Evolutionary conservation across 2,113 vertebrate species (phyloP).

Genomic region (Atherinomorus stipes): DNA sequence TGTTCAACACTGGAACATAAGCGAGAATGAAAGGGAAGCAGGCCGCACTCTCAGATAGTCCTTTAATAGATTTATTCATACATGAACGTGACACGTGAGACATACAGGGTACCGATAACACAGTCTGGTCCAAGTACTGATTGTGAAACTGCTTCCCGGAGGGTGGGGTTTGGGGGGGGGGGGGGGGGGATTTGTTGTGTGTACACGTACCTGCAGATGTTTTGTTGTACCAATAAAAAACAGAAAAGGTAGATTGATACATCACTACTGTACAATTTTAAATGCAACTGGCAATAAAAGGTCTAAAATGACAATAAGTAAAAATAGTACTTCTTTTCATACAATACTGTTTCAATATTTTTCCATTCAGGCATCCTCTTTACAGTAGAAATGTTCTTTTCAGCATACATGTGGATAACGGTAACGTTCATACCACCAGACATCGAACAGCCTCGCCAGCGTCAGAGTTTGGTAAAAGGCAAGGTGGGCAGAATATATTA

Average conservation of each 20-base stretch:
- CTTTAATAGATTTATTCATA: constrained; percentile 73
- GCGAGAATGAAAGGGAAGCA: constrained; percentile 13
- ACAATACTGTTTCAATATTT: constrained; percentile 63
- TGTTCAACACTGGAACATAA: constrained; percentile 41
- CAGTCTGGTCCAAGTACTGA: constrained; percentile 61
- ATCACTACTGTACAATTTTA: constrained; percentile 62
- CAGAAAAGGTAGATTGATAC: constrained; percentile 43
- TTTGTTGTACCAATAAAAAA: constrained; percentile 56
- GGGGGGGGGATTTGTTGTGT: constrained; percentile 33
- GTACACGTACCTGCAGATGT: constrained; percentile 16
- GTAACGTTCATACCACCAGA: constrained; percentile 42
- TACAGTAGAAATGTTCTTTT: constrained; percentile 51
- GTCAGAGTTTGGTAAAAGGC: constrained; percentile 68
- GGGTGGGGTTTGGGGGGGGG: no score
- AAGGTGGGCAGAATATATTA: constrained; percentile 67
- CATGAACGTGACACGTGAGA: constrained; percentile 62
- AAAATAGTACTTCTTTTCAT: constrained; percentile 54
- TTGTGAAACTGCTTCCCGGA: constrained; percentile 21
- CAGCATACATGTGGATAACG: constrained; percentile 42
- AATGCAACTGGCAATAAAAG: constrained; percentile 70
- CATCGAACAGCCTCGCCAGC: constrained; percentile 54
- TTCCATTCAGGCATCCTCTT: constrained; percentile 64
- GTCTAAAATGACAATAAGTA: constrained; percentile 69
- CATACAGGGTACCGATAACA: constrained; percentile 66
- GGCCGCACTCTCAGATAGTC: constrained; percentile 30